Evolutionary conservation across 2,888 invertebrate species (phyloP).

Genomic region (Agrotis exclamationis): DNA sequence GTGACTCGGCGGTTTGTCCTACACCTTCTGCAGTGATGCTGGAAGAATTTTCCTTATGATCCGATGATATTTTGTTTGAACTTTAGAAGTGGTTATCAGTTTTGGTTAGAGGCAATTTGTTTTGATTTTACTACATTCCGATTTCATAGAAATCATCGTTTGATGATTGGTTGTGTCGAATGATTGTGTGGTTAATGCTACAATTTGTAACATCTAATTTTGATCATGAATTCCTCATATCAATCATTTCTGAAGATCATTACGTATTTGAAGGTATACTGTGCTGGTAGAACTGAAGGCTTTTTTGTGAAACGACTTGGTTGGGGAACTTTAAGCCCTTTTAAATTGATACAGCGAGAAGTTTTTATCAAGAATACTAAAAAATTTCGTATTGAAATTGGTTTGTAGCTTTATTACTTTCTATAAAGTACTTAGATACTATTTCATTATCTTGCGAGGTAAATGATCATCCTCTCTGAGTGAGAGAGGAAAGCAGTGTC

Average conservation of each 20-base stretch:
- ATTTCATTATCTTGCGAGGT: too few species aligned
- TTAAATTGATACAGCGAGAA: too few species aligned
- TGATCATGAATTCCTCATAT: background rate
- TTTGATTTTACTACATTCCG: conserved; percentile 52
- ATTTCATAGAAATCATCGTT: conserved; percentile 4
- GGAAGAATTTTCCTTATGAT: conserved; percentile 82
- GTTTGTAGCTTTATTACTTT: background rate
- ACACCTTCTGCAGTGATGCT: conserved; percentile 69
- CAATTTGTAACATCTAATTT: background rate
- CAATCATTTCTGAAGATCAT: background rate
- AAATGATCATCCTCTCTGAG: too few species aligned
- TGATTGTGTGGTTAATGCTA: background rate
- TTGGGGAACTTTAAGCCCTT: too few species aligned
- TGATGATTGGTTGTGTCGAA: conserved; percentile 2
- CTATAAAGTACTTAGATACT: too few species aligned
- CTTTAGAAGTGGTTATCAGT: conserved; percentile 54
- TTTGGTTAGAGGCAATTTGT: conserved; percentile 56
- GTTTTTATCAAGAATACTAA: too few species aligned
- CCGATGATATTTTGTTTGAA: conserved; percentile 67
- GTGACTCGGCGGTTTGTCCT: conserved; percentile 86
- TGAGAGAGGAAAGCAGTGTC: too few species aligned
- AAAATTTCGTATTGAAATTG: too few species aligned
- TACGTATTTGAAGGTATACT: too few species aligned
- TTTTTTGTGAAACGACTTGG: background rate
- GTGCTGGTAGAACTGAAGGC: too few species aligned